Conservation (phyloP, 2,888 invertebrate genomes). For the Rotaria macrura region DNA sequence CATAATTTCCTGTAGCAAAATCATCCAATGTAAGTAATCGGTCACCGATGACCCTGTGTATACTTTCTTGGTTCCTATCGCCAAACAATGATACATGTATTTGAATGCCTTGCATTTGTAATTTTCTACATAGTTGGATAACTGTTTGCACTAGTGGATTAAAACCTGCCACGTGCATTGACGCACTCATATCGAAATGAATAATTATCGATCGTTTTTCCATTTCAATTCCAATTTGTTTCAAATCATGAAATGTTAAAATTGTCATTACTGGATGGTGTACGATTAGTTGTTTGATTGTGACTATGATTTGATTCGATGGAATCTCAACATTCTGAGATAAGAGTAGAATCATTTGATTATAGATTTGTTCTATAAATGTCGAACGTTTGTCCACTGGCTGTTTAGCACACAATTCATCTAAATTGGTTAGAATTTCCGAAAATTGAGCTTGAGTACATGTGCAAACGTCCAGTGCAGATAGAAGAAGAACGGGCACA, state of each 20-base stretch:
- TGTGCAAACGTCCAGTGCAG: background rate
- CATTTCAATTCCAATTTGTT: background rate
- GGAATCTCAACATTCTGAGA: background rate
- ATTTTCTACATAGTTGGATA: background rate
- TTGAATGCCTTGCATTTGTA: background rate
- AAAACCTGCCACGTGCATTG: background rate
- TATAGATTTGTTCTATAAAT: background rate
- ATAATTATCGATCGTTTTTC: background rate
- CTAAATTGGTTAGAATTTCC: background rate
- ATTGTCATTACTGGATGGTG: background rate
- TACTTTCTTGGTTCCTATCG: background rate
- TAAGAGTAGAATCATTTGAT: background rate
- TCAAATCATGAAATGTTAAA: background rate
- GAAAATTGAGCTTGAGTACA: background rate
- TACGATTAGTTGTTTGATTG: background rate
- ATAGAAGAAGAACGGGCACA: background rate
- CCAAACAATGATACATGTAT: background rate
- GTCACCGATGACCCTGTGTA: background rate
- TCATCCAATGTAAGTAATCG: background rate
- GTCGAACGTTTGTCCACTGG: background rate
- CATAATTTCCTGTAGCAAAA: background rate
- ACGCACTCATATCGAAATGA: conserved; percentile 3
- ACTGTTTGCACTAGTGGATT: background rate
- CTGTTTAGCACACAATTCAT: background rate
- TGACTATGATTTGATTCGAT: background rate